Conservation (phyloP, 2,113 vertebrate genomes). For the Oenanthe melanoleuca region DNA sequence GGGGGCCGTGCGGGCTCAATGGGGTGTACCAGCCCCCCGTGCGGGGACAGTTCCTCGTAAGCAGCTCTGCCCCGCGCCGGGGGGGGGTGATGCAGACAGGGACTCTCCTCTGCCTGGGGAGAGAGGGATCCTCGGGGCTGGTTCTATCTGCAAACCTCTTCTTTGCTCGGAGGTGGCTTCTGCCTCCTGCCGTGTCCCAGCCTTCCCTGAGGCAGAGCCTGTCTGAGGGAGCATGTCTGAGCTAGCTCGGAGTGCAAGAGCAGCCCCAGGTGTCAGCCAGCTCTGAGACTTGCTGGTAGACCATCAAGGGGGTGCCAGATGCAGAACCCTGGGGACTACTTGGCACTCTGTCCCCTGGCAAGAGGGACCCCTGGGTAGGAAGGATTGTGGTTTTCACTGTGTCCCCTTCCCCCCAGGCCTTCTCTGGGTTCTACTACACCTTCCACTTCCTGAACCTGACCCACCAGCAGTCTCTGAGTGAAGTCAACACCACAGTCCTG, state of each 20-base stretch:
- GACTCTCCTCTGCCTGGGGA: not conserved
- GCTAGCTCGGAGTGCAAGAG: not conserved
- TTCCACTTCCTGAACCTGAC: slow-evolving; percentile 83
- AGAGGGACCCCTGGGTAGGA: not conserved
- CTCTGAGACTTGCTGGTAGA: not conserved
- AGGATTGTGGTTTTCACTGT: not conserved
- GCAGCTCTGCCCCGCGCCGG: not conserved
- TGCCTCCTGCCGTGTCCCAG: not conserved
- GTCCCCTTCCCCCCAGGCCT: slow-evolving; percentile 67
- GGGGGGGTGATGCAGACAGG: not conserved
- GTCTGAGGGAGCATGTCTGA: not conserved
- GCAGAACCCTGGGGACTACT: not conserved
- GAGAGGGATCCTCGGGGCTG: not conserved
- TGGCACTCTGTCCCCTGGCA: not conserved
- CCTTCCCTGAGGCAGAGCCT: not conserved
- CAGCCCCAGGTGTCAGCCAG: not conserved
- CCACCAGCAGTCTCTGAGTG: slow-evolving; percentile 48
- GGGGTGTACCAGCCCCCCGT: slow-evolving; percentile 80
- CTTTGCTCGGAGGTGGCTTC: not conserved
- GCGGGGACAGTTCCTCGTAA: slow-evolving; percentile 47
- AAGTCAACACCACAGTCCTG: slow-evolving; percentile 44
- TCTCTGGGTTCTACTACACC: slow-evolving; percentile 81
- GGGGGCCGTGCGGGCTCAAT: slow-evolving; percentile 68
- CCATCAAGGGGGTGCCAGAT: not conserved
- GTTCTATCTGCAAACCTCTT: not conserved